Conservation (phyloP, 2,888 invertebrate genomes). For the Mantis religiosa region DNA sequence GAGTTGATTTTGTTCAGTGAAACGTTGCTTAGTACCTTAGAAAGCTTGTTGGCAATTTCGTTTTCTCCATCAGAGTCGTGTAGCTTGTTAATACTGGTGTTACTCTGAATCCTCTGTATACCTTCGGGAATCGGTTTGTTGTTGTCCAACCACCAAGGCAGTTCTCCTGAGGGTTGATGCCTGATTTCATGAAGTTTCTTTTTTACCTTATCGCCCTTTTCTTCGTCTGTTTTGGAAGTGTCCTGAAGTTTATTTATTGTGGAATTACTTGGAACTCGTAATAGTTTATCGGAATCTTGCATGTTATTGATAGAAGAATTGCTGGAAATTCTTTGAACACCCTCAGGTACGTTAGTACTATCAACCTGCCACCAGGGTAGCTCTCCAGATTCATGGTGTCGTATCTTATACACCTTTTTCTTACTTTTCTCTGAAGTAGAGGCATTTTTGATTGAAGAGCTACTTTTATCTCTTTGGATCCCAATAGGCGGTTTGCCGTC, state of each 20-base stretch:
- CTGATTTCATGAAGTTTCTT: slow-evolving; percentile 36
- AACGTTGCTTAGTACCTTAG: neutral
- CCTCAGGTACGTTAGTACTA: slow-evolving; percentile 60
- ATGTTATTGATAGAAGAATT: neutral
- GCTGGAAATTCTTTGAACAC: slow-evolving; percentile 40
- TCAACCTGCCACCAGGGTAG: slow-evolving; percentile 65
- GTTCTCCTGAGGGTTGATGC: slow-evolving; percentile 56
- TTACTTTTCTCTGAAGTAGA: slow-evolving; percentile 41
- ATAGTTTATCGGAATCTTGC: neutral
- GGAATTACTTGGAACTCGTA: neutral
- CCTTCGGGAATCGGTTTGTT: slow-evolving; percentile 42
- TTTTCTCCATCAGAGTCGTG: neutral
- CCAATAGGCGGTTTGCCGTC: slow-evolving; percentile 35
- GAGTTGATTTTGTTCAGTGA: neutral
- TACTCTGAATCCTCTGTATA: slow-evolving; percentile 37
- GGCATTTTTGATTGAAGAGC: neutral
- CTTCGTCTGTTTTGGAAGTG: slow-evolving; percentile 3
- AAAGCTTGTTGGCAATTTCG: neutral
- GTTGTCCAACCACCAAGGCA: slow-evolving; percentile 47
- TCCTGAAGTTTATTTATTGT: neutral
- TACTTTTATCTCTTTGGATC: slow-evolving; percentile 37
- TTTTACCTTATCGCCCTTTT: neutral
- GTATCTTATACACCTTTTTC: slow-evolving; percentile 40
- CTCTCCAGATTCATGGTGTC: slow-evolving; percentile 55
- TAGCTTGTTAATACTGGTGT: neutral